Evolutionary conservation across 2,113 vertebrate species (phyloP).

Genomic region (Corvus cornix): DNA sequence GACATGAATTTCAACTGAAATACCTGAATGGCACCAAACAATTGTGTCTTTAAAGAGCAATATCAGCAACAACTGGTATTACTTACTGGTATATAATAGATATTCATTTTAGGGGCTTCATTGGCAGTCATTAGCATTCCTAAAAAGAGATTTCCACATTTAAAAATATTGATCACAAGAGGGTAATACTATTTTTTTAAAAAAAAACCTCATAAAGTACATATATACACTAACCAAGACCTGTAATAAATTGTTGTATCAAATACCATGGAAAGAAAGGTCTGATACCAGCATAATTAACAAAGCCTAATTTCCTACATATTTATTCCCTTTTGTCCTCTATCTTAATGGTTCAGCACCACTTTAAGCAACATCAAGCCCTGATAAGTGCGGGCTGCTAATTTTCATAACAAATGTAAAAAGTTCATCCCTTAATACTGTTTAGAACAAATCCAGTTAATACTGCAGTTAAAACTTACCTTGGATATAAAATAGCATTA

Average conservation of each 20-base stretch:
- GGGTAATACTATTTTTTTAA: not conserved
- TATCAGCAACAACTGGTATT: not conserved
- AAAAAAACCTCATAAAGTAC: not conserved
- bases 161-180: not conserved
- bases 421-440: not conserved
- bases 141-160: conserved; percentile 65
- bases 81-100: conserved; percentile 97
- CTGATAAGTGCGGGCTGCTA: not conserved
- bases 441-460: not conserved
- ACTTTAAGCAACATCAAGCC: not conserved
- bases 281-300: not conserved
- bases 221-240: not conserved
- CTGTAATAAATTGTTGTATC: not conserved
- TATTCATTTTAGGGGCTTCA: conserved; percentile 97
- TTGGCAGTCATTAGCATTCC: conserved; percentile 97
- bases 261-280: not conserved
- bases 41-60: not conserved
- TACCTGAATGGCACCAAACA: not conserved
- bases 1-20: not conserved
- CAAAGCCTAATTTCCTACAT: not conserved
- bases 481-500: not conserved
- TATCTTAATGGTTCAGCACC: not conserved
- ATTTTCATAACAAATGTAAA: not conserved
- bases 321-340: not conserved
- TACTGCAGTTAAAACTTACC: not conserved